These are phyloP conservation scores for Drosophila birchii DNA, from an alignment of 2,888 invertebrate species.

Conservation along the genomic window DNA sequence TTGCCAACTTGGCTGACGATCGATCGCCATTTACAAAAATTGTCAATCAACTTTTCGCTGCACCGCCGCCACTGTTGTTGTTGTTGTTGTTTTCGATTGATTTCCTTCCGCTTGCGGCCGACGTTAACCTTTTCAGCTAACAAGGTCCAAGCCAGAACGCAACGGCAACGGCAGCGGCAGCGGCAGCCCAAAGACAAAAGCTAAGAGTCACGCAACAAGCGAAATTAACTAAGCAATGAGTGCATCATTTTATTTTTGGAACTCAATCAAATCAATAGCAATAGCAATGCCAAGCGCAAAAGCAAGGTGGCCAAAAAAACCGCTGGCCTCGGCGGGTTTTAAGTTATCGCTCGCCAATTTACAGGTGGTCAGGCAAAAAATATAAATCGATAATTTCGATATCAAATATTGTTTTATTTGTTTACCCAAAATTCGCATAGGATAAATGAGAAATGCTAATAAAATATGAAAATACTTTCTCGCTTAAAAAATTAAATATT, in stretches of 20 bases:
- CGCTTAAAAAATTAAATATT: background rate
- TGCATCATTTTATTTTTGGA: constrained; percentile 78
- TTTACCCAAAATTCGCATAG: background rate
- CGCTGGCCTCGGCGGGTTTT: constrained; percentile 21
- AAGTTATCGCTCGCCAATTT: constrained; percentile 11
- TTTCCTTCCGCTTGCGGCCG: constrained; percentile 68
- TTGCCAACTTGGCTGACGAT: constrained; percentile 50
- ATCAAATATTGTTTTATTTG: background rate
- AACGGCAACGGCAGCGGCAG: background rate
- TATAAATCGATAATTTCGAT: constrained; percentile 9
- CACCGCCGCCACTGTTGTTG: constrained; percentile 25
- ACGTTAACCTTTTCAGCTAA: constrained; percentile 60
- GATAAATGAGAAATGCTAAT: background rate
- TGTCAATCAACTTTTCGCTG: constrained; percentile 67
- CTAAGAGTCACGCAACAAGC: constrained; percentile 72
- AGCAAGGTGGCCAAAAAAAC: constrained; percentile 25
- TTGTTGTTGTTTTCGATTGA: constrained; percentile 31
- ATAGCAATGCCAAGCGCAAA: constrained; percentile 21
- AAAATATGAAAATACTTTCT: background rate
- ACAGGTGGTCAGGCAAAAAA: background rate
- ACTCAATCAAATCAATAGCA: constrained; percentile 73
- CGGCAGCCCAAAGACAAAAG: constrained; percentile 48
- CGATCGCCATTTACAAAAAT: constrained; percentile 62
- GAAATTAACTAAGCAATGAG: constrained; percentile 51
- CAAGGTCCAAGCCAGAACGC: constrained; percentile 23